These are phyloP conservation scores for Galaxea fascicularis DNA, from an alignment of 92 coral and sea anemone species.

Conservation along the genomic window DNA sequence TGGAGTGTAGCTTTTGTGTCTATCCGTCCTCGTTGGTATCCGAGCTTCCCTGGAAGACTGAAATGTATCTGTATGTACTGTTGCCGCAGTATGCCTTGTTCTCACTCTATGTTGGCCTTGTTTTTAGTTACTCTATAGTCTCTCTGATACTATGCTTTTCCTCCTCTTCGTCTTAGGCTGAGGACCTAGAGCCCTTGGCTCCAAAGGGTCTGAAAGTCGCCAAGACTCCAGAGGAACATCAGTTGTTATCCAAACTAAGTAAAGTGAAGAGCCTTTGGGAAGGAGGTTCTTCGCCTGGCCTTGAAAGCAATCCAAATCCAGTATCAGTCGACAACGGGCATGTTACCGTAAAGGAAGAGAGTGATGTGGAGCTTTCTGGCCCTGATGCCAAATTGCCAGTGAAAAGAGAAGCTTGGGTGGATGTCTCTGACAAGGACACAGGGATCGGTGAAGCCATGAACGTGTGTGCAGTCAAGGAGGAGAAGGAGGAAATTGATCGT, in stretches of 20 bases:
- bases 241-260: slow-evolving; percentile 64
- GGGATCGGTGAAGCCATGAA: not conserved
- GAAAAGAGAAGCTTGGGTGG: slow-evolving; percentile 14
- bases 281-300: slow-evolving; percentile 1
- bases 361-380: not conserved
- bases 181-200: slow-evolving; percentile 3
- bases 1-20: too few relatives aligned
- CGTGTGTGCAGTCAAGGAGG: not conserved
- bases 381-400: not conserved
- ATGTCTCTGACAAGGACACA: not conserved
- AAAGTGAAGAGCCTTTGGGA: slow-evolving; percentile 72
- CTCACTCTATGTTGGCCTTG: too few relatives aligned
- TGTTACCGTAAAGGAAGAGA: not conserved
- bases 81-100: not conserved
- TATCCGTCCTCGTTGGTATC: too few relatives aligned
- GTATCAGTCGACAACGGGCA: not conserved
- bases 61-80: too few relatives aligned
- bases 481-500: not conserved
- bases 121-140: too few relatives aligned
- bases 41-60: too few relatives aligned
- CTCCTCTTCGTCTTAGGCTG: slow-evolving; percentile 8
- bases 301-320: not conserved
- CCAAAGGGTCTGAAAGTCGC: slow-evolving; percentile 41
- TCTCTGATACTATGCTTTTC: not conserved
- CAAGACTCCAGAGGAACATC: slow-evolving; percentile 53